Evolutionary conservation across 1,140 invertebrate genomes (phyloP).

Genomic region (Drosophila pachea): DNA sequence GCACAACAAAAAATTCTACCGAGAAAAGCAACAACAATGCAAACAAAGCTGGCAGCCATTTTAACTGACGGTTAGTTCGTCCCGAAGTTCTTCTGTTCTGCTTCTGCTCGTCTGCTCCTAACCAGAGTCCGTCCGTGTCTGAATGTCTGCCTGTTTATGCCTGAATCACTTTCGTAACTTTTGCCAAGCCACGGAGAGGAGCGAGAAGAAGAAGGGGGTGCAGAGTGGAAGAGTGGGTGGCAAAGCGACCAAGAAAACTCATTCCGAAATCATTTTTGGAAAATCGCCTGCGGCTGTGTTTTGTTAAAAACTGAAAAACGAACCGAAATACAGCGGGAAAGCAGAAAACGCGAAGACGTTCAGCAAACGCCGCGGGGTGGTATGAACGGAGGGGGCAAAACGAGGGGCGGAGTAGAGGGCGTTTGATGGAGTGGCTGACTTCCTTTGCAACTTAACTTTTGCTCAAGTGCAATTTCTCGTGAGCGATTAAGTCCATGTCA

Average conservation of each 20-base stretch:
- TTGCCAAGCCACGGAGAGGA: constrained; percentile 15
- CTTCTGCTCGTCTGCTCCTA: neutral
- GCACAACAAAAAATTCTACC: neutral
- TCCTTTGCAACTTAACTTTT: constrained; percentile 68
- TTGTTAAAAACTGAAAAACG: constrained; percentile 73
- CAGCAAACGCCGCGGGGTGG: too few relatives aligned
- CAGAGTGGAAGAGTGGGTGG: constrained; percentile 7
- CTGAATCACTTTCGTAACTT: constrained; percentile 74
- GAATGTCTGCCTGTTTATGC: constrained; percentile 56
- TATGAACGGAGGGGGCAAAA: too few relatives aligned
- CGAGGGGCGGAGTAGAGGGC: neutral
- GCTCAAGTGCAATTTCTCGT: constrained; percentile 54
- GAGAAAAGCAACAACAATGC: constrained; percentile 28
- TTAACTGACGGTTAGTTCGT: constrained; percentile 57
- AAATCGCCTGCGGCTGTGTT: constrained; percentile 70
- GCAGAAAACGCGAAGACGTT: too few relatives aligned
- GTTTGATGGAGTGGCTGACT: constrained; percentile 7
- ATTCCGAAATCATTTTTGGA: constrained; percentile 73
- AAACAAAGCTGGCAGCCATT: constrained; percentile 58
- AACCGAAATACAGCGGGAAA: constrained; percentile 61
- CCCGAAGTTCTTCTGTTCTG: neutral
- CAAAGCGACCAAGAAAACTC: constrained; percentile 49
- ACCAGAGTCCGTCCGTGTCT: constrained; percentile 9
- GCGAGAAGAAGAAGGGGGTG: neutral
- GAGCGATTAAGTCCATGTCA: too few relatives aligned